Percentiles rank a stretch among this genome's conserved stretches.
Conservation (phyloP, 2,888 invertebrate genomes). For the Thyatira batis region DNA sequence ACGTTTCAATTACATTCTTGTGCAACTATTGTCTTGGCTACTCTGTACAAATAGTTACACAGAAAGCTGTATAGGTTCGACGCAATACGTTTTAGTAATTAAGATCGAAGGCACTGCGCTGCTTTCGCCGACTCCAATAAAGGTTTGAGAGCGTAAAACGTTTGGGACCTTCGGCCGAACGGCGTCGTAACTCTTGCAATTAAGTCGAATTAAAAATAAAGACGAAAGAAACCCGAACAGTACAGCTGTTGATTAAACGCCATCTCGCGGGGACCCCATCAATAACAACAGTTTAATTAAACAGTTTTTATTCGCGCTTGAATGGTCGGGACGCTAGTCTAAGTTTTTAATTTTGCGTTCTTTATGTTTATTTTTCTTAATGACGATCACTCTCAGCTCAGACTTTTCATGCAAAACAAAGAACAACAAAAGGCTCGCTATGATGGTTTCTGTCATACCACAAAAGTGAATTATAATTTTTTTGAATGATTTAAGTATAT, state of each 20-base stretch:
- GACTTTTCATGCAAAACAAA: conserved; percentile 1
- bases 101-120: conserved; percentile 47
- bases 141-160: conserved; percentile 61
- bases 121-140: conserved; percentile 46
- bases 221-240: conserved; percentile 55
- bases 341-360: conserved; percentile 66
- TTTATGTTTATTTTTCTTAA: conserved; percentile 62
- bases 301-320: conserved; percentile 75
- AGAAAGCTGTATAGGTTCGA: conserved; percentile 26
- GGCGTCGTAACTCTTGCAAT: conserved; percentile 74
- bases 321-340: conserved; percentile 64
- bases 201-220: conserved; percentile 79
- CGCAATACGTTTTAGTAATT: conserved; percentile 48
- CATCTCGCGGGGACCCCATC: conserved; percentile 78
- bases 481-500: not conserved
- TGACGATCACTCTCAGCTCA: conserved; percentile 44
- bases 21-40: conserved; percentile 64
- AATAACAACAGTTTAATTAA: conserved; percentile 81
- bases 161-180: conserved; percentile 51
- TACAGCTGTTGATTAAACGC: conserved; percentile 76
- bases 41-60: conserved; percentile 20
- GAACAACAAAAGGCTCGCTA: not conserved
- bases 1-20: conserved; percentile 80
- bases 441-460: not conserved
- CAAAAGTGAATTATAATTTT: not conserved